Percentiles rank a stretch among this genome's conserved stretches.
phyloP scores from a whole-genome alignment of 1,140 invertebrate genomes.

The Drosophila lacteicornis region DNA sequence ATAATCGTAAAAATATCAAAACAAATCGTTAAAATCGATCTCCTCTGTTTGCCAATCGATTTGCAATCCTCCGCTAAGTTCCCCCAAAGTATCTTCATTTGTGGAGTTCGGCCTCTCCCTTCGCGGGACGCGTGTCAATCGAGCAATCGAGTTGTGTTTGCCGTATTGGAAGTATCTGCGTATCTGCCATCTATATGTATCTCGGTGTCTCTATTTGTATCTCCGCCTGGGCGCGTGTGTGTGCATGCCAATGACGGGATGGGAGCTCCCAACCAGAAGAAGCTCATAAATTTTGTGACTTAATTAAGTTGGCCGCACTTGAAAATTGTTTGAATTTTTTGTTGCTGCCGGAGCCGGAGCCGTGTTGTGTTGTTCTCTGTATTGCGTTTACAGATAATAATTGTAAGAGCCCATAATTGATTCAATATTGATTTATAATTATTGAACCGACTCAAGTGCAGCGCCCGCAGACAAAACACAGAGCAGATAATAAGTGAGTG shows the following conservation, averaged over 20 bases:
- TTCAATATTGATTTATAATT: constrained; percentile 78
- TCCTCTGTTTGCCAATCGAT: constrained; percentile 60
- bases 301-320: constrained; percentile 82
- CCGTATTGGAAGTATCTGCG: constrained; percentile 42
- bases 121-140: constrained; percentile 72
- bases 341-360: constrained; percentile 7
- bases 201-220: constrained; percentile 39
- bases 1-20: constrained; percentile 85
- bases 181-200: constrained; percentile 30
- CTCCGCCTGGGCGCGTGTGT: constrained; percentile 24
- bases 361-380: constrained; percentile 26
- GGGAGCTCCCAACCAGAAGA: constrained; percentile 52
- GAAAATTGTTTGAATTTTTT: constrained; percentile 79
- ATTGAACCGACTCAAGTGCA: constrained; percentile 59
- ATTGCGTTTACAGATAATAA: constrained; percentile 71
- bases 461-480: constrained; percentile 26
- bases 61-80: constrained; percentile 52
- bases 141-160: constrained; percentile 57
- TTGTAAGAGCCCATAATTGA: constrained; percentile 73
- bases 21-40: constrained; percentile 85
- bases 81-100: constrained; percentile 61
- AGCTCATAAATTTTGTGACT: constrained; percentile 82
- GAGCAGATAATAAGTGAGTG: constrained; percentile 29
- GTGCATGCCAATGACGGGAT: constrained; percentile 39
- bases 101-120: constrained; percentile 23